phyloP scores from a whole-genome alignment of 2,888 invertebrate species.

The Helicoverpa assulta region DNA sequence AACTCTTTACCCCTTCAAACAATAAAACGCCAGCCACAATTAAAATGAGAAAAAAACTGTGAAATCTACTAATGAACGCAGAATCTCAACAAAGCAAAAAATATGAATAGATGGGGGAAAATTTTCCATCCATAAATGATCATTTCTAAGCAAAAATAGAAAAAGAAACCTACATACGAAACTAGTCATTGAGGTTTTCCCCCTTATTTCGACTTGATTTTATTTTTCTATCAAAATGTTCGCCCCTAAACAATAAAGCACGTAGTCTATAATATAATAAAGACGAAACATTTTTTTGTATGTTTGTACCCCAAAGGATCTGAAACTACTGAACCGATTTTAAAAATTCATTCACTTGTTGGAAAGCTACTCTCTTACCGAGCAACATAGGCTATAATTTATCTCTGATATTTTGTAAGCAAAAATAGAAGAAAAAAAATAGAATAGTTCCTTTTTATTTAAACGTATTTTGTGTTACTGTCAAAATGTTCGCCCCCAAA shows the following conservation, averaged over 20 bases:
- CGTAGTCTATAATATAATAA: no score
- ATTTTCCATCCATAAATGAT: neutral
- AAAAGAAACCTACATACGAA: no score
- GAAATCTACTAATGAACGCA: slow-evolving; percentile 14
- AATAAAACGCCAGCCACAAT: neutral
- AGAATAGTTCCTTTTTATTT: neutral
- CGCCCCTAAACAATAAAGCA: no score
- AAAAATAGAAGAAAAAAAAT: neutral
- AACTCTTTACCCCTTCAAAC: neutral
- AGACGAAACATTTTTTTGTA: no score
- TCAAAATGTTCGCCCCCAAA: slow-evolving; percentile 24
- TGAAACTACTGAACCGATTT: no score
- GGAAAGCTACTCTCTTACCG: no score
- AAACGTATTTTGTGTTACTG: neutral
- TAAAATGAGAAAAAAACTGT: neutral
- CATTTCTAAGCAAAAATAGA: neutral
- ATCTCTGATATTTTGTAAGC: neutral
- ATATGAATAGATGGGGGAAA: slow-evolving; percentile 4
- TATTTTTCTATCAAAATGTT: no score
- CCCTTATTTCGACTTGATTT: no score
- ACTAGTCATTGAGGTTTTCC: no score
- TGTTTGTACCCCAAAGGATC: no score
- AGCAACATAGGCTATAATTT: no score
- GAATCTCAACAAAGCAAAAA: slow-evolving; percentile 7
- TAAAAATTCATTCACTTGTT: no score